Evolutionary conservation across 2,888 invertebrate species (phyloP), one percentile per base, ranked within the genome.

Genomic region (Nowickia ferox): DNA sequence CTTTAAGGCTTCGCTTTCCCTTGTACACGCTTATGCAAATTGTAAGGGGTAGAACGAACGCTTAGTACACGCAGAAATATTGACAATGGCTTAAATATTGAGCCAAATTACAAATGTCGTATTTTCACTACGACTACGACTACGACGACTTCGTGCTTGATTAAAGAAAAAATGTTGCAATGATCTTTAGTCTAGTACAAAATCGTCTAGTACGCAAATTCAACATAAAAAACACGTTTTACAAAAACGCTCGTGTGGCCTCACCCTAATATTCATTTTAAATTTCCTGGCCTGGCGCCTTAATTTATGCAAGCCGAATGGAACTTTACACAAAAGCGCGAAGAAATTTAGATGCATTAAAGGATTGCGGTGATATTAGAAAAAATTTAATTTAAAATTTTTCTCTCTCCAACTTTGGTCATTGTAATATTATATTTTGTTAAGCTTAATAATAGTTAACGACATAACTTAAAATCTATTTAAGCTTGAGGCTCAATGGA

Each of bases 341-440:
- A 68, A 15, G 8, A 42, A 42, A 42, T 75, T 61, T 11, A 38
- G 53, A 44, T 53, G 75, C 19, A 48, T 75, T 61, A 75, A 81
- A 61, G 81, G 81, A 81, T 75, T 75, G 19, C 19, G 53, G 11
- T 68, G 68, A 38, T 38, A 65, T 81, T 75, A 81, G 13, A 68
- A 5, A 51, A 61, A 44, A 75, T 61, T 81, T 68, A 53, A 81
- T 68, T 61, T 71, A 9, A 71, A 63, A 17, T 46, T 38, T n/a
- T 63, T 46, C 40, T 10, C 38, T 55, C 38, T 40, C 17, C 10
- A 48, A 71, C 15, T 42, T 61, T 71, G 78, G 71, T 46, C 46
- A 55, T 59, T 77, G 19, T 15, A 57, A 59, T 40, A 57, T 42
- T 57, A 51, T 55, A 61, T 61, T 11, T 68, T 69, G 11, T 13